phyloP scores from a whole-genome alignment of 1,140 invertebrate genomes.

The Dendrolimus kikuchii region DNA sequence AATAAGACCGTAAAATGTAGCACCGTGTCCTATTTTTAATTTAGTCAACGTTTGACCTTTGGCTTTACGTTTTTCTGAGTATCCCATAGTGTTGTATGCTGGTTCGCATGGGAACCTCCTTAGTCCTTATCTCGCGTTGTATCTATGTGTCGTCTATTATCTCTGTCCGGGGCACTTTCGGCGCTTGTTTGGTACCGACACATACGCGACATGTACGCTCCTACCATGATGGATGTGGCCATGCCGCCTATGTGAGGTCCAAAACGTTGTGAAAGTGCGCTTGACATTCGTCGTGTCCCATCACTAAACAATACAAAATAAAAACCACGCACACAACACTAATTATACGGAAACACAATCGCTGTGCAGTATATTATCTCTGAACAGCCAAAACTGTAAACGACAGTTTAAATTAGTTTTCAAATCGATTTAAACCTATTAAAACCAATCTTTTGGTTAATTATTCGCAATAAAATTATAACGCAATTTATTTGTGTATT shows the following conservation, averaged over 20 bases:
- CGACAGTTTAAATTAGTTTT: too few species aligned
- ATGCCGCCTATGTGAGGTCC: constrained; percentile 45
- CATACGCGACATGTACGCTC: constrained; percentile 37
- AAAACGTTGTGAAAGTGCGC: constrained; percentile 27
- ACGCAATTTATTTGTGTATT: constrained; percentile 22
- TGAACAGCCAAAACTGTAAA: constrained; percentile 14
- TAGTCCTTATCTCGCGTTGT: constrained; percentile 58
- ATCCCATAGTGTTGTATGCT: constrained; percentile 28
- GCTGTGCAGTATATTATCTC: too few species aligned
- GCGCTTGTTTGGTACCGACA: constrained; percentile 48
- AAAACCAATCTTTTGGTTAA: constrained; percentile 13
- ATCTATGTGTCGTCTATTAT: constrained; percentile 67
- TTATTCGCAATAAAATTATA: constrained; percentile 35
- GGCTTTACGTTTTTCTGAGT: constrained; percentile 24
- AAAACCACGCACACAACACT: too few species aligned
- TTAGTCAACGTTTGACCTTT: constrained; percentile 48
- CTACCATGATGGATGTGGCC: constrained; percentile 62
- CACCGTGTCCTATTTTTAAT: constrained; percentile 14
- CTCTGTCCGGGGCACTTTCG: constrained; percentile 53
- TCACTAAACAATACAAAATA: neutral
- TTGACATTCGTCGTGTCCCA: constrained; percentile 18
- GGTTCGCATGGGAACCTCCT: constrained; percentile 56
- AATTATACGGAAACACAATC: too few species aligned
- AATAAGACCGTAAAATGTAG: too few species aligned
- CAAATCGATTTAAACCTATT: constrained; percentile 4